Evolutionary conservation across 2,113 vertebrate genomes (phyloP).

Genomic region (Dascyllus trimaculatus): DNA sequence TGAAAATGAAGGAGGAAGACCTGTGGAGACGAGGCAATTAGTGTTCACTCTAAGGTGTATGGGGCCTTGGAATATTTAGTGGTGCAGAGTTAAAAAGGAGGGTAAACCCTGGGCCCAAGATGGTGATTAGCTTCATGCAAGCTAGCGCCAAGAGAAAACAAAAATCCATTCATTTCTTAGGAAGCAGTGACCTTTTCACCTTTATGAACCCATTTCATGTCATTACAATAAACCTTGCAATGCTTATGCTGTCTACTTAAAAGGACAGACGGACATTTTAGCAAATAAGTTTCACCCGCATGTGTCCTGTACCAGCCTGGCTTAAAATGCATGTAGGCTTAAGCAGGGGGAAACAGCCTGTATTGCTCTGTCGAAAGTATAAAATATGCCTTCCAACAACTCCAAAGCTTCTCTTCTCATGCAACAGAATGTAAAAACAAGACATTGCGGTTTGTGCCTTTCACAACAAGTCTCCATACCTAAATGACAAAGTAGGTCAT

Average conservation of each 20-base stretch:
- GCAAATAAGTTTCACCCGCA: not conserved
- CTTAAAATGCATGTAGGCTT: not conserved
- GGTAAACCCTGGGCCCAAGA: slow-evolving; percentile 21
- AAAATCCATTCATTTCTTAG: slow-evolving; percentile 22
- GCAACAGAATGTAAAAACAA: slow-evolving; percentile 34
- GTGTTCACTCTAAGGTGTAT: slow-evolving; percentile 42
- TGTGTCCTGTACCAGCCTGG: not conserved
- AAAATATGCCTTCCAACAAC: slow-evolving; percentile 18
- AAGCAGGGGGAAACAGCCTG: not conserved
- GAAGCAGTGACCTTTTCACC: slow-evolving; percentile 8
- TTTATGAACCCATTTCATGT: not conserved
- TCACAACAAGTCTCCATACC: slow-evolving; percentile 51
- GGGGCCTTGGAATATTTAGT: slow-evolving; percentile 38
- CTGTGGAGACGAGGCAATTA: slow-evolving; percentile 64
- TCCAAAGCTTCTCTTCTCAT: slow-evolving; percentile 34
- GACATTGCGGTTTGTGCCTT: slow-evolving; percentile 41
- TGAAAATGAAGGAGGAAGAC: slow-evolving; percentile 54
- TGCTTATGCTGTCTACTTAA: not conserved
- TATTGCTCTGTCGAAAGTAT: not conserved
- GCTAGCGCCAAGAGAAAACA: slow-evolving; percentile 6
- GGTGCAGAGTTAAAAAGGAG: slow-evolving; percentile 34
- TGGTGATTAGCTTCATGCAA: slow-evolving; percentile 23
- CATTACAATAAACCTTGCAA: not conserved
- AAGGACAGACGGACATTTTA: not conserved
- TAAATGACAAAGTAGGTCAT: slow-evolving; percentile 48